Evolutionary conservation across 2,797 vertebrate species (phyloP), one percentile per base, ranked within the genome.

Genomic region (Fistularia commersonii): DNA sequence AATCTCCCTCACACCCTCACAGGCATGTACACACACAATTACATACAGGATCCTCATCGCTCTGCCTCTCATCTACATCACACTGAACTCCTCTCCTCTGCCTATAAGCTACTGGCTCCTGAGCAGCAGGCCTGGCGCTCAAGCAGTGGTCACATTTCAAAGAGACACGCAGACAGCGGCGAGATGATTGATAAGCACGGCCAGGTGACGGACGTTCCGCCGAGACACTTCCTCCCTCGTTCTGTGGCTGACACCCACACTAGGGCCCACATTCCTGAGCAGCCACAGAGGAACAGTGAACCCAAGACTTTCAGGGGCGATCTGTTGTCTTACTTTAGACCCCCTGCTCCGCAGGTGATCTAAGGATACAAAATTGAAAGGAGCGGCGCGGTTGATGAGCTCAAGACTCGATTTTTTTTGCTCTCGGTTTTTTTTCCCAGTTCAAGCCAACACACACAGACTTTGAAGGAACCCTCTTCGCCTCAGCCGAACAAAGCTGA

Each of bases 31-130:
- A 42, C 40, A 61, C 39, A 39, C 15, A 44, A 1, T 66, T 4
- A 64, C 23, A 64, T 45, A 52, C 61, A 66, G 45, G 74, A 83
- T 63, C 50, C 62, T 60, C n/a, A 13, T 72, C 60, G 35, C 77
- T 80, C 73, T 63, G 69, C 63, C 72, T 69, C 57, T 64, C 60
- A 63, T 69, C 68, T 40, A 66, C 64, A 59, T 58, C 63, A 56
- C 55, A 43, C 63, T 34, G 55, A 64, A 68, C 64, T 70, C 52
- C 63, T 71, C 48, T 79, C 54, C 59, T 72, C 67, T 41, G 54
- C 74, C 79, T 72, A 82, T 85, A 86, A 88, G 84, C 83, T 87
- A 83, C 69, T 72, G 60, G 77, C 74, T 79, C 72, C 48, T 66
- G 74, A 80, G 75, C 74, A 77, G 74, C 64, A 74, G 73, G 83